Conservation (phyloP, 2,888 invertebrate species). For the Morpho achilles region DNA sequence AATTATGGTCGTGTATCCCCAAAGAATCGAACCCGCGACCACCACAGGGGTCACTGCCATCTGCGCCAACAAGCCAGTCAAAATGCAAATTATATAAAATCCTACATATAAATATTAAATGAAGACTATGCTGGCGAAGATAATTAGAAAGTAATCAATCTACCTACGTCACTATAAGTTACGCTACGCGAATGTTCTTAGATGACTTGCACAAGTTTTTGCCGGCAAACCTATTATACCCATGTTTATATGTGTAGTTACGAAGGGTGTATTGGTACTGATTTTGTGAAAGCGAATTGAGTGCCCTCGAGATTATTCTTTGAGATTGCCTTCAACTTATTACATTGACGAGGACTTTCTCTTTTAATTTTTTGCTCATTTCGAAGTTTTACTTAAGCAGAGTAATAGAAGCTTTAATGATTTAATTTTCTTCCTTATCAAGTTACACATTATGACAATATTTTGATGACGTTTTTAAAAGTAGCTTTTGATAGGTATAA, state of each 20-base stretch:
- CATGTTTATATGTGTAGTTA: not conserved
- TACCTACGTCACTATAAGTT: not conserved
- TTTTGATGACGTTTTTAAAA: no score
- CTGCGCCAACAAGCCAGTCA: no score
- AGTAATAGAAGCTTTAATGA: not conserved
- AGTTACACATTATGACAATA: no score
- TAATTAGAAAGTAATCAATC: not conserved
- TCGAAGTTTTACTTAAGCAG: conserved; percentile 2
- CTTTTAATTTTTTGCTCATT: conserved; percentile 11
- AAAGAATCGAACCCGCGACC: no score
- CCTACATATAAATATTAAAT: no score
- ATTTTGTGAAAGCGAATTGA: conserved; percentile 52
- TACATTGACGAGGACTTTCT: conserved; percentile 13
- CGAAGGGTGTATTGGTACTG: conserved; percentile 27
- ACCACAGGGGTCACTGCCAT: no score
- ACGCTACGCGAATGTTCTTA: not conserved
- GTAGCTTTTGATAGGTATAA: no score
- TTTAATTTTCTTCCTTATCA: not conserved
- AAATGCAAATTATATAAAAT: no score
- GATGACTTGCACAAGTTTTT: conserved; percentile 6
- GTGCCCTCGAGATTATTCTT: conserved; percentile 44
- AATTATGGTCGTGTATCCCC: no score
- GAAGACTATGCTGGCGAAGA: no score
- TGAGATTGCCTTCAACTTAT: conserved; percentile 48
- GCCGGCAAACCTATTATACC: not conserved